Evolutionary conservation across 2,113 vertebrate species (phyloP).

Genomic region (Proterorhinus semilunaris): DNA sequence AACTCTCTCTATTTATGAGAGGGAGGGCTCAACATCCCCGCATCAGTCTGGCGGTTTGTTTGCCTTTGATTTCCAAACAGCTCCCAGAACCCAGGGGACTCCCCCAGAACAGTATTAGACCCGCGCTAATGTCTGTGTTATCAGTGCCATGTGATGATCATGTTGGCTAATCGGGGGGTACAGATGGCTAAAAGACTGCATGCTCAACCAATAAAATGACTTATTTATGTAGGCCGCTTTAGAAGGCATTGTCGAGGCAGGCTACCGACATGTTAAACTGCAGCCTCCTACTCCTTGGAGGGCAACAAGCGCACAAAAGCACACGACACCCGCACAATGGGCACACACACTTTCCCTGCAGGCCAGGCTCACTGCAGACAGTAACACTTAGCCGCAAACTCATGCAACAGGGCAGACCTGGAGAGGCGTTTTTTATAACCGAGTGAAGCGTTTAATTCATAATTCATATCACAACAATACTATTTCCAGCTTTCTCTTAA

Average conservation of each 20-base stretch:
- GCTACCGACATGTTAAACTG: constrained; percentile 40
- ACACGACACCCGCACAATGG: background rate
- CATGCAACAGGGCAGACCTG: background rate
- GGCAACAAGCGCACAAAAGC: background rate
- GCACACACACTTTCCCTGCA: background rate
- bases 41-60: constrained; percentile 3
- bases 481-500: constrained; percentile 2
- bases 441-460: background rate
- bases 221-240: constrained; percentile 50
- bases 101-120: background rate
- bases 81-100: background rate
- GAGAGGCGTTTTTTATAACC: background rate
- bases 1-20: constrained; percentile 27
- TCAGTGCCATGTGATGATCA: constrained; percentile 21
- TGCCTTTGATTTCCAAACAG: constrained; percentile 27
- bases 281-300: constrained; percentile 30
- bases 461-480: background rate
- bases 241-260: constrained; percentile 17
- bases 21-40: constrained; percentile 11
- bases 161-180: constrained; percentile 14
- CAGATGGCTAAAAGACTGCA: constrained; percentile 24
- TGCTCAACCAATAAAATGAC: constrained; percentile 30
- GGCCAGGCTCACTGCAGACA: background rate
- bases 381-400: background rate
- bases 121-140: constrained; percentile 21